Base-by-base conservation (phyloP, 1,140 invertebrate genomes). In the Eriocheir sinensis region DNA sequence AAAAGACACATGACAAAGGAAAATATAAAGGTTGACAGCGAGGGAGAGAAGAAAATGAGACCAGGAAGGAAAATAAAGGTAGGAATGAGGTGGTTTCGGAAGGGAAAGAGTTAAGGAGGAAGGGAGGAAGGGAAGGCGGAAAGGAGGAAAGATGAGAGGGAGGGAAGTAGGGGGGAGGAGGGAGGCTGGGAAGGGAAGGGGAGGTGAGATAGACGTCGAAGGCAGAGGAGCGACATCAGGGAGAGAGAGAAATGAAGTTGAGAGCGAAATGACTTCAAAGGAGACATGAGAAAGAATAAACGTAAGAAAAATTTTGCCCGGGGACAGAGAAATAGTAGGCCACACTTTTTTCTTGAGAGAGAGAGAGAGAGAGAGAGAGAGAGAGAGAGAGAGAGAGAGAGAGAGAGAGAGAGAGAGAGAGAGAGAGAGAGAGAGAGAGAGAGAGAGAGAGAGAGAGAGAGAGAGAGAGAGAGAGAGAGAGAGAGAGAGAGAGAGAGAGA, bases 391-490 rank as follows among this genome's bases (percentile, higher is more conserved):
- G 53, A 60, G 53, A 60, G 53, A 60, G 53, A 60, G 53, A 60
- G 53, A 60, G 53, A 60, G 53, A 60, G 53, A 60, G 53, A 72
- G 60, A 72, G 60, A 72, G 60, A 72, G 60, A 86, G 83, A 86
- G 83, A 41, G 83, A 41, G 40, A 41, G 83, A 86, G 40, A 86
- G 83, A 41, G 40, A 86, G 40, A 41, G 83, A 41, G 83, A 86
- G 83, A 41, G 40, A 41, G 40, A 41, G 83, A 86, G 83, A 86
- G 83, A 41, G 40, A 86, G 40, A 41, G 83, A 41, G 83, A 86
- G 83, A 41, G 40, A 41, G 40, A 41, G 83, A 86, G 83, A 86
- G 83, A 41, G 27, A 32, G 40, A 12, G 12, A 86, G 30, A 86
- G 30, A 34, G 27, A 17, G 12, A 8, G n/a, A 41, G n/a, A 86